A percentile compares a stretch with the other conserved stretches of the same genome.
Conservation (phyloP, 2,888 invertebrate genomes). For the Microplitis manilae region DNA sequence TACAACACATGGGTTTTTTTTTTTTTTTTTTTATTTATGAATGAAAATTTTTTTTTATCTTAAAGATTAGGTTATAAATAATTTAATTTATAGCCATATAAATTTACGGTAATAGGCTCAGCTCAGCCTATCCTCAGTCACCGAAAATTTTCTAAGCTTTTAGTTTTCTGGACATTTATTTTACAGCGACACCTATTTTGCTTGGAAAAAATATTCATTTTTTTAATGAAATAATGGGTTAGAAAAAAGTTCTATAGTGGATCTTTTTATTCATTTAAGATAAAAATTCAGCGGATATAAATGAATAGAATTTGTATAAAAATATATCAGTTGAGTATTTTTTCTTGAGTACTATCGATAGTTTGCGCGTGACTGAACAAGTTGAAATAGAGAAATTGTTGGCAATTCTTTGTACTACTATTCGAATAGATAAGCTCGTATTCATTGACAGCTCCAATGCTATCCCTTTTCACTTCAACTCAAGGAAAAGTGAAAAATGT, state of each 20-base stretch:
- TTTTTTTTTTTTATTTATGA: background rate
- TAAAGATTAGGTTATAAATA: background rate
- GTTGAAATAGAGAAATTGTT: constrained; percentile 2
- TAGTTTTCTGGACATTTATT: background rate
- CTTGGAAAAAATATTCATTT: background rate
- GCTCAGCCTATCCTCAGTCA: background rate
- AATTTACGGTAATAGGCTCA: background rate
- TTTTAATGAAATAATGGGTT: background rate
- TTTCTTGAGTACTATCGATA: background rate
- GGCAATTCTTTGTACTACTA: background rate
- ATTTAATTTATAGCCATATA: background rate
- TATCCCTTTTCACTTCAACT: background rate
- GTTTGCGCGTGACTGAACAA: constrained; percentile 4
- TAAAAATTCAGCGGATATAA: background rate
- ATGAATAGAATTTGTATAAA: background rate
- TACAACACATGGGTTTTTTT: background rate
- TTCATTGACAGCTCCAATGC: background rate
- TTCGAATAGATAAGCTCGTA: background rate
- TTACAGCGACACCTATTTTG: too few relatives aligned
- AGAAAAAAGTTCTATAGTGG: too few relatives aligned
- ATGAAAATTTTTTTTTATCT: background rate
- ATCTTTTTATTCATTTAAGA: background rate
- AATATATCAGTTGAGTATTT: background rate
- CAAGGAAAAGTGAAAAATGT: background rate
- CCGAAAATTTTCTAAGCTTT: background rate